Conservation (phyloP, 2,888 invertebrate species). For the Monochamus alternatus region DNA sequence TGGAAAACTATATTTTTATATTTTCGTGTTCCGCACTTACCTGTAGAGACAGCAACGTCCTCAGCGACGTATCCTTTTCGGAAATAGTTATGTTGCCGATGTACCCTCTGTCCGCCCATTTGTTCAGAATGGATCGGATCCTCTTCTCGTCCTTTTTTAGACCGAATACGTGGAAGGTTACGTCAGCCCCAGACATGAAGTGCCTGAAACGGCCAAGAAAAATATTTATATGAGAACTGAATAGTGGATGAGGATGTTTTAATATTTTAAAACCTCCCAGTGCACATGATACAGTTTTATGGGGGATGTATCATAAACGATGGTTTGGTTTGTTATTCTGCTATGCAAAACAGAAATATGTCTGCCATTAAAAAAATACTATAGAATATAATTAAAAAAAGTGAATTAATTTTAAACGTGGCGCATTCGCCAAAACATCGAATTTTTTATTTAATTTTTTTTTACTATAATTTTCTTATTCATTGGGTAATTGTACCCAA, state of each 20-base stretch:
- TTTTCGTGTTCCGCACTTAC: slow-evolving; percentile 67
- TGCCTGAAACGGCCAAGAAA: slow-evolving; percentile 58
- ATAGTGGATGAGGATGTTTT: slow-evolving; percentile 2
- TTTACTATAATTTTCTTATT: too few species aligned
- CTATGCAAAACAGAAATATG: too few species aligned
- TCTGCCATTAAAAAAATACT: too few species aligned
- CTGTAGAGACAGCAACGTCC: slow-evolving; percentile 81
- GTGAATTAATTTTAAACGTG: too few species aligned
- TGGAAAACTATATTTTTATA: too few species aligned
- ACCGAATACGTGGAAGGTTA: slow-evolving; percentile 74
- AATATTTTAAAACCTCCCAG: neutral
- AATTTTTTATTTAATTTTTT: too few species aligned
- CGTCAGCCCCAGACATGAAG: slow-evolving; percentile 70
- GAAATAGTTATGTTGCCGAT: slow-evolving; percentile 68
- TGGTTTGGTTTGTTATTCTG: neutral
- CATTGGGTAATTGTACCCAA: too few species aligned
- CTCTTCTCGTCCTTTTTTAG: slow-evolving; percentile 73
- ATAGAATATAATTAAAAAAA: too few species aligned
- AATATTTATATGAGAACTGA: slow-evolving; percentile 2
- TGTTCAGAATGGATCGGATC: slow-evolving; percentile 69
- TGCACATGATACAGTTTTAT: neutral
- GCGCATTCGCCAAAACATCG: too few species aligned
- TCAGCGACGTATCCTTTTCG: slow-evolving; percentile 77
- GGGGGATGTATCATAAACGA: neutral
- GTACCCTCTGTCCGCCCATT: slow-evolving; percentile 57